phyloP scores from a whole-genome alignment of 2,113 vertebrate species.

The Crotalus helleri region DNA sequence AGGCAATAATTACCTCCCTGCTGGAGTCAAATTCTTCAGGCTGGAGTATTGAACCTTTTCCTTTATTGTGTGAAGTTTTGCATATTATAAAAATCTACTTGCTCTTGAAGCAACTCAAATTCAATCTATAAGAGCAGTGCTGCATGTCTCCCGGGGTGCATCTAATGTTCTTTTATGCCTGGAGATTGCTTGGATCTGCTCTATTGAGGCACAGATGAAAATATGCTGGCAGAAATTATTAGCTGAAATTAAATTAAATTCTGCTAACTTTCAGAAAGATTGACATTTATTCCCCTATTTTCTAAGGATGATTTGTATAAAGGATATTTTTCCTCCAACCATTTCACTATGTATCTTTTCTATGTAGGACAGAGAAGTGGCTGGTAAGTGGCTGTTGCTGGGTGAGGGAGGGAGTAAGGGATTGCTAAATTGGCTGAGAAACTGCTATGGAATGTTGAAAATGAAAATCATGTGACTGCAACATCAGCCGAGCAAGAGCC shows the following conservation, averaged over 20 bases:
- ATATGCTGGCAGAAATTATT: neutral
- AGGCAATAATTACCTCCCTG: neutral
- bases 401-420: neutral
- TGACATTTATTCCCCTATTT: neutral
- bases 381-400: neutral
- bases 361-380: neutral
- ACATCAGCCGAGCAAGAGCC: neutral
- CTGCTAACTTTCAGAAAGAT: neutral
- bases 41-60: neutral
- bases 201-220: neutral
- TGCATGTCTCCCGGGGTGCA: neutral
- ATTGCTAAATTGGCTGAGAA: neutral
- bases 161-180: neutral
- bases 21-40: neutral
- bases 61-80: neutral
- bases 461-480: neutral
- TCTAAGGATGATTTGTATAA: neutral
- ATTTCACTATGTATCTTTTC: neutral
- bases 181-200: neutral
- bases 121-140: neutral
- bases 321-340: neutral
- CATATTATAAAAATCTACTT: neutral
- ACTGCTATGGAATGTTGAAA: neutral
- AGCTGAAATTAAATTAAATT: neutral
- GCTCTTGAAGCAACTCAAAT: neutral